phyloP scores from a whole-genome alignment of 2,797 vertebrate species.

The Tapera naevia region DNA sequence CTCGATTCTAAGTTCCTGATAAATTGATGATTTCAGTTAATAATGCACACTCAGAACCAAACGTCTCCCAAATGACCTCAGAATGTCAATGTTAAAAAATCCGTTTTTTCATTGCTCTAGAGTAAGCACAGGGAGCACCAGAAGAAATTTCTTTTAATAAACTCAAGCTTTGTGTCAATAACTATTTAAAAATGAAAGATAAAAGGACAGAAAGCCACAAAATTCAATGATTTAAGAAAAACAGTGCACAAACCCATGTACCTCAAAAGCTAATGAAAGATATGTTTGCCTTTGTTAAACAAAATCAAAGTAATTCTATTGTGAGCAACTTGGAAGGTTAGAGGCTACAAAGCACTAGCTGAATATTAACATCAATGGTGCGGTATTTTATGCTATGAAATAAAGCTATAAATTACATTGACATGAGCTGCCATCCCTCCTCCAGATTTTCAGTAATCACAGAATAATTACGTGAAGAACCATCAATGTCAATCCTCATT shows the following conservation, averaged over 20 bases:
- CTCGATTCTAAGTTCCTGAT: not conserved
- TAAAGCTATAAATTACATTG: constrained; percentile 2
- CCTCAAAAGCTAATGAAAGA: not conserved
- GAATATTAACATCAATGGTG: constrained; percentile 4
- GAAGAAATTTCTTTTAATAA: not conserved
- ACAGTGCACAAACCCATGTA: not conserved
- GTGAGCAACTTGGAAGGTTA: constrained; percentile 15
- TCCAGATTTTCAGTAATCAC: constrained; percentile 32
- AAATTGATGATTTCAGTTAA: not conserved
- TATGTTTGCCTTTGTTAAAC: not conserved
- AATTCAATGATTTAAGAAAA: not conserved
- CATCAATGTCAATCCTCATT: constrained; percentile 37
- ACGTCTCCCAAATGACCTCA: not conserved
- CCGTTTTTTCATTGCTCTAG: not conserved
- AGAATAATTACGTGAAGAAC: constrained; percentile 27
- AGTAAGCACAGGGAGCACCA: not conserved
- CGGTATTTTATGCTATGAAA: constrained; percentile 1
- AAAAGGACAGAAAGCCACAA: not conserved
- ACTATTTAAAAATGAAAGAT: not conserved
- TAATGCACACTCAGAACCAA: not conserved
- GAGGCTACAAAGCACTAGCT: not conserved
- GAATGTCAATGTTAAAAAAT: not conserved
- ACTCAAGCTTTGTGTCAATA: not conserved
- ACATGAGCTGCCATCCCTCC: not conserved
- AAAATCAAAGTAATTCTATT: constrained; percentile 15